Evolutionary conservation across 2,888 invertebrate genomes (phyloP), one percentile per base, ranked within the genome.

Genomic region (Blastobasis adustella): DNA sequence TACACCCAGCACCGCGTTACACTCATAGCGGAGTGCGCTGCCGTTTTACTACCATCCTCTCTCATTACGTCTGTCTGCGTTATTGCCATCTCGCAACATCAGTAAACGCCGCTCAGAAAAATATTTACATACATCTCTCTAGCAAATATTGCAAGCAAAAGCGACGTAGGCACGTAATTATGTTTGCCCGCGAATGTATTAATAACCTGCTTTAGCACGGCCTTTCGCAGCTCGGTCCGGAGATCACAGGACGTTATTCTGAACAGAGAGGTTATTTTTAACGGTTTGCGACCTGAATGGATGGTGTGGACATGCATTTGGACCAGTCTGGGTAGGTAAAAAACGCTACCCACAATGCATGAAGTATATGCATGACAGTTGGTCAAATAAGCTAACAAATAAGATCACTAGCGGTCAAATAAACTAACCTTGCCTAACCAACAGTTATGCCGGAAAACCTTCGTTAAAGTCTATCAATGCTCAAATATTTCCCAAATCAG

Each of bases 1-100:
- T 82, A 80, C 53, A 44, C 6, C 37, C 54, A 23, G 23, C 49
- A 23, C 2, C 23, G 23, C 23, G 23, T 23, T 23, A 23, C 23
- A 23, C 23, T 23, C 23, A 3, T 3, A 63, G 55, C 52, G 56
- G 42, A 42, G 72, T 61, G 69, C 52, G 52, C 68, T 66, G 64
- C 60, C 23, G 23, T 23, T 71, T 73, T 73, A 49, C 69, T 71
- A 66, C 69, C 74, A 72, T 66, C 72, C 73, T 78, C 79, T 76
- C 78, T 82, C 79, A 82, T 82, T 82, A 82, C 79, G 76, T 76
- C 76, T 77, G 79, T 76, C 77, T 73, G 71, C 69, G 73, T 77
- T 81, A 82, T 81, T 79, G 77, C 79, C 72, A 73, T 76, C 75
- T 74, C 69, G 73, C 71, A 76, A 77, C 76, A 73, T 77, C 73